Conservation (phyloP, 2,888 invertebrate genomes). For the Diplazon laetatorius region DNA sequence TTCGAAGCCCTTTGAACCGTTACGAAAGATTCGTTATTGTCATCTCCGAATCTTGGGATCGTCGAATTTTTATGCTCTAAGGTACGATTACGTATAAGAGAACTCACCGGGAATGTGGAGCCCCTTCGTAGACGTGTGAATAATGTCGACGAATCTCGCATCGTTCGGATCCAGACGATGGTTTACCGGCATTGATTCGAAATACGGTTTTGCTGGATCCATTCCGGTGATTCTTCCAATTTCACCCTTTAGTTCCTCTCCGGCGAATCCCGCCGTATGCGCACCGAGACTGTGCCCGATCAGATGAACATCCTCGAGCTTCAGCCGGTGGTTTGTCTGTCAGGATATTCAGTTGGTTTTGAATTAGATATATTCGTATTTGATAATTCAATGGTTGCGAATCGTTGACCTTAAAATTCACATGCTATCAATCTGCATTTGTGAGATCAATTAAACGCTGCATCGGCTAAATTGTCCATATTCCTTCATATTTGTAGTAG, state of each 20-base stretch:
- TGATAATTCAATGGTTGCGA: too few relatives aligned
- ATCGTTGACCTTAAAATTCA: too few relatives aligned
- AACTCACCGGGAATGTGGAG: conserved; percentile 92
- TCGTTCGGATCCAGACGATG: conserved; percentile 92
- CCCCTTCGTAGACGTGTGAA: conserved; percentile 95
- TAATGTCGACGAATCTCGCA: conserved; percentile 94
- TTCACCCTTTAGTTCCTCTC: conserved; percentile 87
- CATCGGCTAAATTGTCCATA: too few relatives aligned
- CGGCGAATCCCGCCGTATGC: conserved; percentile 94
- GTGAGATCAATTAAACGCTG: too few relatives aligned
- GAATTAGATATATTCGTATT: too few relatives aligned
- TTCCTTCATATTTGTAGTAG: too few relatives aligned
- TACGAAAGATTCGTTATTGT: too few relatives aligned
- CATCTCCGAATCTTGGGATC: too few relatives aligned
- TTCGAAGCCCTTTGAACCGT: too few relatives aligned
- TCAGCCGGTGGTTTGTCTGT: conserved; percentile 89
- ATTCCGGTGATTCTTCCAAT: conserved; percentile 91
- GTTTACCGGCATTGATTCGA: conserved; percentile 91
- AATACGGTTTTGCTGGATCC: conserved; percentile 96
- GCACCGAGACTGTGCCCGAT: conserved; percentile 96
- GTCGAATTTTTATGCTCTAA: too few relatives aligned
- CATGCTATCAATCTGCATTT: too few relatives aligned
- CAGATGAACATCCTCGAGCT: conserved; percentile 90
- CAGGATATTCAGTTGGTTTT: conserved; percentile 30
- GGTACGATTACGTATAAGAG: too few relatives aligned